Percentiles rank a stretch among this genome's conserved stretches.
These are phyloP conservation scores for Muscicapa comitata DNA, from an alignment of 2,797 vertebrate genomes.

Conservation along the genomic window DNA sequence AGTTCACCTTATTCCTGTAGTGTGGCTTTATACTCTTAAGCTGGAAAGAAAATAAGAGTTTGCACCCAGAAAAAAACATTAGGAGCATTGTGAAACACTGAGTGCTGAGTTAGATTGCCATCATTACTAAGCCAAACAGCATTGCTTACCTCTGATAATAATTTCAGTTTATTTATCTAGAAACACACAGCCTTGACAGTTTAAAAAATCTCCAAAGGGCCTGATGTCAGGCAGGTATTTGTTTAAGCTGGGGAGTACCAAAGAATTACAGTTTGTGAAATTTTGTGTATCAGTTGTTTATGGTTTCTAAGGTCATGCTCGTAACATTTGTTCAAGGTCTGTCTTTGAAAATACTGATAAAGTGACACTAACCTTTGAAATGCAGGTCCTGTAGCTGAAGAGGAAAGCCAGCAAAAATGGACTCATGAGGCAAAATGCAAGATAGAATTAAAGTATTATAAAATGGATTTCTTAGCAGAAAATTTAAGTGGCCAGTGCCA, in stretches of 20 bases:
- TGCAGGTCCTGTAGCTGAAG: slow-evolving; percentile 39
- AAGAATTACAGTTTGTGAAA: slow-evolving; percentile 6
- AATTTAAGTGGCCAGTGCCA: neutral
- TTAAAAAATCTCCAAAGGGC: neutral
- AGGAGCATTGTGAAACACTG: neutral
- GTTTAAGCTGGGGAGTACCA: neutral
- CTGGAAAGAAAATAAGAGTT: slow-evolving; percentile 34
- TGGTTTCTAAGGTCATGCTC: slow-evolving; percentile 43
- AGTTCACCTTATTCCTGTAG: neutral
- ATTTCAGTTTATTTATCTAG: slow-evolving; percentile 5
- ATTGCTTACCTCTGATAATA: neutral
- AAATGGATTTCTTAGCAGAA: neutral
- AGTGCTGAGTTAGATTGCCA: neutral
- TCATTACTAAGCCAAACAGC: slow-evolving; percentile 12
- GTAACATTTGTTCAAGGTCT: slow-evolving; percentile 61
- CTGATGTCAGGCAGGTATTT: neutral
- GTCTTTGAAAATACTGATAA: slow-evolving; percentile 71
- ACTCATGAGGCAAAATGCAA: neutral
- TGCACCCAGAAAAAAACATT: slow-evolving; percentile 20
- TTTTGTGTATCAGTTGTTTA: slow-evolving; percentile 52
- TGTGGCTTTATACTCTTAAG: slow-evolving; percentile 30
- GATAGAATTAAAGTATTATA: neutral
- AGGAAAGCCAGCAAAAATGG: neutral
- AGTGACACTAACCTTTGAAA: slow-evolving; percentile 71
- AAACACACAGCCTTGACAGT: neutral